Conservation (phyloP, 2,797 vertebrate genomes). For the Pogoniulus pusillus region DNA sequence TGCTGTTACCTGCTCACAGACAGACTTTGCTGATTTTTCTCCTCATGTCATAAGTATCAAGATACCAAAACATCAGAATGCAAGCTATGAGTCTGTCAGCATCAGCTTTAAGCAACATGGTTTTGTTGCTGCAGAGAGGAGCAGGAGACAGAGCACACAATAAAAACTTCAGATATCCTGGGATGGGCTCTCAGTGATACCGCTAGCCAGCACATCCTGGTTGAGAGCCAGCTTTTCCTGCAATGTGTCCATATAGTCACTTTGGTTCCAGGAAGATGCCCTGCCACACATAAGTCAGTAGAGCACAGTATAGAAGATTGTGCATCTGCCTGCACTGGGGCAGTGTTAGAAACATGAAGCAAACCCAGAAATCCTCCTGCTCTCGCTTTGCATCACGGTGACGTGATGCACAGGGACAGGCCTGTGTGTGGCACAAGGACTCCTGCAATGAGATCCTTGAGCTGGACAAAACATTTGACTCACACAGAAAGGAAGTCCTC, state of each 20-base stretch:
- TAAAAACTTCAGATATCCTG: background rate
- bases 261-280: background rate
- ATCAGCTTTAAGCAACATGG: background rate
- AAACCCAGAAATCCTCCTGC: background rate
- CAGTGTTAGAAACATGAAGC: background rate
- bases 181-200: background rate
- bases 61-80: background rate
- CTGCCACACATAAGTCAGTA: background rate
- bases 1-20: background rate
- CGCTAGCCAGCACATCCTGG: background rate
- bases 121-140: background rate
- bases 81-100: background rate
- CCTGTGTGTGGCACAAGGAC: background rate
- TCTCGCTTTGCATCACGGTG: background rate
- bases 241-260: rapidly evolving
- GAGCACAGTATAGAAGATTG: rapidly evolving
- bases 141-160: background rate
- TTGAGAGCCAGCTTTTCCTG: background rate
- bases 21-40: background rate
- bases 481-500: background rate
- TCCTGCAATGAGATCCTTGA: background rate
- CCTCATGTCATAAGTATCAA: rapidly evolving
- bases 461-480: constrained; percentile 4
- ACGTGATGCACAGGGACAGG: background rate
- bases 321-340: background rate